These are phyloP conservation scores for Poeciliopsis turneri DNA, from an alignment of 2,797 vertebrate species.

Conservation along the genomic window DNA sequence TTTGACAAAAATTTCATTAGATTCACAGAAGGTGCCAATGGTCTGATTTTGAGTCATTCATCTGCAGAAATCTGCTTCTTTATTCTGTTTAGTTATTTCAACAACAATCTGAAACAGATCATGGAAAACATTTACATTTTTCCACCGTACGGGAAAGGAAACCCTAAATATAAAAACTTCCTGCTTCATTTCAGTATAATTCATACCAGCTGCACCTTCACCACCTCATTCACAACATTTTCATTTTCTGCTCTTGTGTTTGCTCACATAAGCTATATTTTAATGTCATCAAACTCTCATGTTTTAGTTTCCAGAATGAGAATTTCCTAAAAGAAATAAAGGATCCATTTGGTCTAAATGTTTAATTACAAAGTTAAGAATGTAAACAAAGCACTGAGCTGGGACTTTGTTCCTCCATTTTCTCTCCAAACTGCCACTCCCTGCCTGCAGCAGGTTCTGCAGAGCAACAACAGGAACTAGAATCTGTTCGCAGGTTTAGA, in stretches of 20 bases:
- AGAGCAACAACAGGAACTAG: not conserved
- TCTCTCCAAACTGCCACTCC: not conserved
- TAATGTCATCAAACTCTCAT: not conserved
- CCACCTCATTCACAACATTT: not conserved
- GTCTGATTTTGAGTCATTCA: not conserved
- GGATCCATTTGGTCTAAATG: not conserved
- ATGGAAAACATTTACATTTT: not conserved
- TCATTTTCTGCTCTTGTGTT: not conserved
- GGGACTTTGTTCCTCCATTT: not conserved
- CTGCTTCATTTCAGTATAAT: not conserved
- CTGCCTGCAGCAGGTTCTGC: not conserved
- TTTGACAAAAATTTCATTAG: too few species aligned
- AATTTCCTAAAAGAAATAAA: not conserved
- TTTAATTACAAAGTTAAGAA: not conserved
- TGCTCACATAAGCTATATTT: not conserved
- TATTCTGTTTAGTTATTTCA: not conserved
- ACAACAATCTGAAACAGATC: not conserved
- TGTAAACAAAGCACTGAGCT: not conserved
- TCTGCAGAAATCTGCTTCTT: not conserved
- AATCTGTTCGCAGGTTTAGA: too few species aligned
- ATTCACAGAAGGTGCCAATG: too few species aligned
- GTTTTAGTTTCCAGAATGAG: not conserved
- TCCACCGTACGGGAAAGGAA: accelerated
- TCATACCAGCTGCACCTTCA: not conserved
- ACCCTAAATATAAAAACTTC: not conserved